Conservation (phyloP, 1,140 invertebrate genomes). For the Papilio glaucus region DNA sequence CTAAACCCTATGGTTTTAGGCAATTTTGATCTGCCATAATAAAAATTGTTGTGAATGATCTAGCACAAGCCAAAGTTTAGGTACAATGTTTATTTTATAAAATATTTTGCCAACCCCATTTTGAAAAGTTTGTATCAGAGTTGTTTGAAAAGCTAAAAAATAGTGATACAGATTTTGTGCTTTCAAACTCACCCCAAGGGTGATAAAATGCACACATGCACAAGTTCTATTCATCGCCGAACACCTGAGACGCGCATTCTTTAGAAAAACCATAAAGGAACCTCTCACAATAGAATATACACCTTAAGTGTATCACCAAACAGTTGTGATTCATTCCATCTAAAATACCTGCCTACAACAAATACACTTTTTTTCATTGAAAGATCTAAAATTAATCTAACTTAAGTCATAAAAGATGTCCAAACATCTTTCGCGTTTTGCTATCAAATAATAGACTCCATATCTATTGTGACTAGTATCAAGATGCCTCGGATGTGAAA, state of each 20-base stretch:
- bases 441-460: background rate
- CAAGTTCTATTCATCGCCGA: slow-evolving; percentile 32
- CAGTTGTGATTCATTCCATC: background rate
- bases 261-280: slow-evolving; percentile 23
- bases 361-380: slow-evolving; percentile 25
- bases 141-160: too few species aligned
- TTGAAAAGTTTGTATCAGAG: too few species aligned
- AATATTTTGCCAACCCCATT: too few species aligned
- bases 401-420: slow-evolving; percentile 22
- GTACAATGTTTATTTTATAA: too few species aligned
- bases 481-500: slow-evolving; percentile 28
- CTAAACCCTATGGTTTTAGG: too few species aligned
- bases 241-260: slow-evolving; percentile 46
- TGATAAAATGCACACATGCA: slow-evolving; percentile 39
- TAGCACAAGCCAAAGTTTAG: too few species aligned
- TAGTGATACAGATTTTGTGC: background rate
- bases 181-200: slow-evolving; percentile 6
- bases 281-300: slow-evolving; percentile 25
- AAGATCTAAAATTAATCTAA: slow-evolving; percentile 17
- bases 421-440: background rate
- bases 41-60: too few species aligned
- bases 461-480: background rate
- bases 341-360: slow-evolving; percentile 21
- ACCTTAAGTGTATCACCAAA: slow-evolving; percentile 7
- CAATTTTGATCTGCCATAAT: too few species aligned